Conservation (phyloP, 1,140 invertebrate species). For the Brachionus sp. region DNA sequence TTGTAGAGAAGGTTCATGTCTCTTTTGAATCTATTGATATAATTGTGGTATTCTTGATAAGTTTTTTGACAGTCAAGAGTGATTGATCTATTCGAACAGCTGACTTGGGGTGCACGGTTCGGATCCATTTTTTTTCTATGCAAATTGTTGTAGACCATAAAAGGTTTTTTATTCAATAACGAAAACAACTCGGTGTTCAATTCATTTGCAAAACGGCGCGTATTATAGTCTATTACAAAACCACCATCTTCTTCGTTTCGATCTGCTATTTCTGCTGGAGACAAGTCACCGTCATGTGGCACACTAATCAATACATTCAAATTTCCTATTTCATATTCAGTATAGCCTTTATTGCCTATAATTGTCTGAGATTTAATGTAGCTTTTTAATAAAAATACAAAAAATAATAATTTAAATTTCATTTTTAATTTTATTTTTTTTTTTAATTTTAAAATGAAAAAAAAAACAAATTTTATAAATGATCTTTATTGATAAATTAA, state of each 20-base stretch:
- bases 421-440: not conserved
- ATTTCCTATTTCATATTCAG: not conserved
- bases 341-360: not conserved
- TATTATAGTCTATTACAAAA: not conserved
- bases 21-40: not conserved
- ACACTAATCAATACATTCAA: conserved; percentile 24
- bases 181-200: not conserved
- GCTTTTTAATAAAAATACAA: not conserved
- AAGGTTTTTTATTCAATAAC: not conserved
- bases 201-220: not conserved
- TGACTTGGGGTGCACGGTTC: not conserved
- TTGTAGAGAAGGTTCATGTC: not conserved
- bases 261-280: not conserved
- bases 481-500: not conserved
- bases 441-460: not conserved
- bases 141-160: conserved; percentile 13
- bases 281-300: conserved; percentile 12
- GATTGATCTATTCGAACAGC: not conserved
- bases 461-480: not conserved
- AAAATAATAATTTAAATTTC: not conserved
- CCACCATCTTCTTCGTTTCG: not conserved
- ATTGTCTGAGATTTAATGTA: not conserved
- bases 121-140: conserved; percentile 37
- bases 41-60: conserved; percentile 5
- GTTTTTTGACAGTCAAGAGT: not conserved